Evolutionary conservation across 1,140 invertebrate species (phyloP), one percentile per base, ranked within the genome.

Genomic region (Drosophila ohnishii): DNA sequence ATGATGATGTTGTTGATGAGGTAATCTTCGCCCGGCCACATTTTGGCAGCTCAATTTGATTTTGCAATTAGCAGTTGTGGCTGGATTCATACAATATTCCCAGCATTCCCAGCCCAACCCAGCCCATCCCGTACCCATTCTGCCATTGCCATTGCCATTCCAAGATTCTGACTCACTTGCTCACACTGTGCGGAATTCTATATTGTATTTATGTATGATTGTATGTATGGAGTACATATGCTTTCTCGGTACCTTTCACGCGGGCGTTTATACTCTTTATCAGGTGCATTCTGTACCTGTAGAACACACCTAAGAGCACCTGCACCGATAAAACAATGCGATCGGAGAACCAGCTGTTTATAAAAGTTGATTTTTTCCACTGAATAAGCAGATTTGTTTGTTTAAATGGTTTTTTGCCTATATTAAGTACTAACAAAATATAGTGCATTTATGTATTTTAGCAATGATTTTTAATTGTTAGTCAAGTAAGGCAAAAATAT

Each of bases 11-110:
- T 55, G 51, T 55, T 32, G 80, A 86, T 87, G 82, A 87, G 82
- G 82, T 86, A 85, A 78, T 86, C 82, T 86, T 60, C 42, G 25
- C 10, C 30, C 39, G 16, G 13, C 28, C 42, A 39, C 42, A 30
- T 47, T 39, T 39, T 40, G 64, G 51, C 67, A 71, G 65, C 67
- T 71, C 78, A 86, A 71, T 85, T 78, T 85, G 78, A 82, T 85
- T 85, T 85, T 87, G 81, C 79, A 85, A 85, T 82, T 87, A 85
- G 77, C 82, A 86, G 81, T 65, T 80, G 72, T 77, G 66, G 51
- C 61, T 73, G 56, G 50, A 55, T 37, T 55, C 51, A 10, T 39
- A 32, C 25, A 7, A 11, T 30, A 70, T 64, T 51, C 19, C 22
- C 30, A 35, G 25, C 37, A 70, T 64, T 51, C 19, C 22, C 35